Evolutionary conservation across 2,888 invertebrate species (phyloP), one percentile per base, ranked within the genome.

Genomic region (Trileptium ribeirensis): DNA sequence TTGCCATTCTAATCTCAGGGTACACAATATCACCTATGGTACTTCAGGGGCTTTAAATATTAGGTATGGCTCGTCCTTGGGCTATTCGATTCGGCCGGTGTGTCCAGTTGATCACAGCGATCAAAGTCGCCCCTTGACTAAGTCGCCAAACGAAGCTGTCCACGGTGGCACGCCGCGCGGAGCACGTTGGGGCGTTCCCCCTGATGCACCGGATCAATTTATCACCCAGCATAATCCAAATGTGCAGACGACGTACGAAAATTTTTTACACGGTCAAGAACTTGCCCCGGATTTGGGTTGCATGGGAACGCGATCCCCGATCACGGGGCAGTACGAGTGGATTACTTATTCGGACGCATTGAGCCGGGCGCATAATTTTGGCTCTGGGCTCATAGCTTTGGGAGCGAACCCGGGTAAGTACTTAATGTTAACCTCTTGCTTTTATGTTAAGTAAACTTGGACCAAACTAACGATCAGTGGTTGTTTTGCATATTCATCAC

Each of bases 271-370:
- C 36, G 81, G 81, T 8, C 31, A 81, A 38, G 8, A 64, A 3
- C 24, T n/a, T 19, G 38, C 81, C 8, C 29, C 40, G 1, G 86
- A 87, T 85, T 87, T 87, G 31, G 84, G 93, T 83, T 95, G 95
- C 89, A 92, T 96, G 83, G 97, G 97, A 81, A 95, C 94, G 94
- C 92, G 96, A 83, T 95, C 95, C 85, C 93, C 93, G 81, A 92
- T 94, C 86, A 92, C 92, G 86, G 94, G 94, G 89, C 94, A 95
- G 33, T 97, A 95, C 90, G 92, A 92, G 87, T 97, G 97, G 97
- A 92, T 96, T 84, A 93, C 94, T 87, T 97, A 95, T 90, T 94
- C 95, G 90, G 95, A 96, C 90, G 94, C 89, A 83, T 91, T 96
- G 83, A 91, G 95, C 82, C 91, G 95, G 86, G 95, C 95, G 85